Percentiles rank a stretch among this genome's conserved stretches.
Evolutionary conservation across 2,888 invertebrate species (phyloP).

Genomic region (Calameuta filiformis): DNA sequence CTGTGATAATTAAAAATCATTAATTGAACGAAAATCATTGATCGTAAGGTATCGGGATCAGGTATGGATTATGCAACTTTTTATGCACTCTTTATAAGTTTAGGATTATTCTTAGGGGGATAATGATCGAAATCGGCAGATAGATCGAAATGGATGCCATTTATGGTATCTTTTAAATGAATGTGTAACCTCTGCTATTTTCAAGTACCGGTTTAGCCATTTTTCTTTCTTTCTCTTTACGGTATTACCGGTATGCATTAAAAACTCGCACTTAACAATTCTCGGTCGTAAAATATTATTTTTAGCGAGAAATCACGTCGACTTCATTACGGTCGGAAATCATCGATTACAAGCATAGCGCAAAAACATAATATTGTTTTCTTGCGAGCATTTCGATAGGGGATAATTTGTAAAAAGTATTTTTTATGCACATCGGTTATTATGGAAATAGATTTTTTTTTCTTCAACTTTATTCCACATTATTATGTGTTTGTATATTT

Average conservation of each 20-base stretch:
- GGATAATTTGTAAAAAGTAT: not conserved
- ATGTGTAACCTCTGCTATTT: not conserved
- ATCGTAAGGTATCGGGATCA: not conserved
- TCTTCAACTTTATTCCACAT: not conserved
- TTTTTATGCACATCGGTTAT: not conserved
- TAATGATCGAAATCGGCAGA: not conserved
- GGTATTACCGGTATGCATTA: not conserved
- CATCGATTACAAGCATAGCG: not conserved
- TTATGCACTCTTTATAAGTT: not conserved
- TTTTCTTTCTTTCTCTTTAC: not conserved
- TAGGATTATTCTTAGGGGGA: not conserved
- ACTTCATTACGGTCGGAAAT: not conserved
- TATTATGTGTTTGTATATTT: not conserved
- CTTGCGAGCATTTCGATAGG: not conserved
- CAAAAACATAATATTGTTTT: not conserved
- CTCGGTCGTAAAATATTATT: not conserved
- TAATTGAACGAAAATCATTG: not conserved
- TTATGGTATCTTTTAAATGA: not conserved
- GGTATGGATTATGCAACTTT: not conserved
- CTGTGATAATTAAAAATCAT: not conserved
- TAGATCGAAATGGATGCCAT: not conserved
- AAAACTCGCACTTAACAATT: not conserved
- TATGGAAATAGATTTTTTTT: not conserved
- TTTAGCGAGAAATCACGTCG: not conserved
- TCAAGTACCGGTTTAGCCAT: not conserved